Evolutionary conservation across 2,888 invertebrate genomes (phyloP).

Genomic region (Lasius fuliginosus): DNA sequence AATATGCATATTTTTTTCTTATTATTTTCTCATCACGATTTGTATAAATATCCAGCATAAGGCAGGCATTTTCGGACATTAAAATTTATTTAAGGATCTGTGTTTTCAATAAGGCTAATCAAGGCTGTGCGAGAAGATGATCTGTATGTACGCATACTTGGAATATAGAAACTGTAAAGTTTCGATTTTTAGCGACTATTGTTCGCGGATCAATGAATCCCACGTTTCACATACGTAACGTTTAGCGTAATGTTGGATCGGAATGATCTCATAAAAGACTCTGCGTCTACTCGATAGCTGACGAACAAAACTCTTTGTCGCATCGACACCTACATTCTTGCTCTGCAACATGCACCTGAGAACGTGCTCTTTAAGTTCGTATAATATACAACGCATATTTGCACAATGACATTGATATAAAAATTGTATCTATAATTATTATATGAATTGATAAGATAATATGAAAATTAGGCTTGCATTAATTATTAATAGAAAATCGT

Average conservation of each 20-base stretch:
- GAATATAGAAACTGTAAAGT: constrained; percentile 30
- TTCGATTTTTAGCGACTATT: constrained; percentile 55
- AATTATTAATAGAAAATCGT: background rate
- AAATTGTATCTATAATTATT: background rate
- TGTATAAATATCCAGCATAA: too few relatives aligned
- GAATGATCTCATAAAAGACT: constrained; percentile 46
- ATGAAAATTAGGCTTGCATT: background rate
- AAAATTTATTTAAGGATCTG: background rate
- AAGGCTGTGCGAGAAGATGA: background rate
- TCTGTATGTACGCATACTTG: background rate
- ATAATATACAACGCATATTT: constrained; percentile 13
- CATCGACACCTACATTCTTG: background rate
- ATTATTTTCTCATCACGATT: too few relatives aligned
- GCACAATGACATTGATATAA: background rate
- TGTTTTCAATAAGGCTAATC: too few relatives aligned
- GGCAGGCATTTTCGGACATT: background rate
- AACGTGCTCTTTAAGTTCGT: background rate
- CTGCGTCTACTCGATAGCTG: constrained; percentile 46
- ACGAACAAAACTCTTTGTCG: constrained; percentile 19
- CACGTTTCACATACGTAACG: constrained; percentile 22
- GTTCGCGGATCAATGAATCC: constrained; percentile 59
- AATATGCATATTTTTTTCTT: background rate
- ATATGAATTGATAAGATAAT: background rate
- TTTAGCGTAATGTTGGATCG: constrained; percentile 36
- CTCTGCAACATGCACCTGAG: background rate